Conservation (phyloP, 2,888 invertebrate species). For the Ethmia dodecea region DNA sequence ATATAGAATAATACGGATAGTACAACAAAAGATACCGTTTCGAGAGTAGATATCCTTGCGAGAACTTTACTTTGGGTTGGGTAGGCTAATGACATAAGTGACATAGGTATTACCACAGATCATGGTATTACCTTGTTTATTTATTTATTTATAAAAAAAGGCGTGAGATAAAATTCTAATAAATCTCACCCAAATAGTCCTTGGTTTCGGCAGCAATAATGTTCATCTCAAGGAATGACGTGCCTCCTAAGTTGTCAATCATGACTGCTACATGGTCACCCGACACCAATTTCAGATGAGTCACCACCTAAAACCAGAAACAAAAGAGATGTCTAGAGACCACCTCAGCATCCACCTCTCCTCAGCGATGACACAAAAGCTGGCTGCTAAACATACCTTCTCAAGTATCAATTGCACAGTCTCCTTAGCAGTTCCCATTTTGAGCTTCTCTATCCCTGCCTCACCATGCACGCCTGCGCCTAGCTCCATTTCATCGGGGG, state of each 20-base stretch:
- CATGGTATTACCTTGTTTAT: too few species aligned
- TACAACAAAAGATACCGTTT: too few species aligned
- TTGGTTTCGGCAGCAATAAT: slow-evolving; percentile 82
- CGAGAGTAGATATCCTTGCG: too few species aligned
- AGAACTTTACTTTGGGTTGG: too few species aligned
- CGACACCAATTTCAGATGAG: slow-evolving; percentile 44
- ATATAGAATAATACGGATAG: too few species aligned
- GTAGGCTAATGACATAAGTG: too few species aligned
- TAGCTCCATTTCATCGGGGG: slow-evolving; percentile 81
- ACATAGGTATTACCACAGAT: too few species aligned
- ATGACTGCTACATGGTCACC: slow-evolving; percentile 78
- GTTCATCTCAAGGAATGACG: slow-evolving; percentile 86
- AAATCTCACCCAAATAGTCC: slow-evolving; percentile 76
- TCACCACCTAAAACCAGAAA: slow-evolving; percentile 37
- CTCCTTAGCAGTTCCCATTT: slow-evolving; percentile 64
- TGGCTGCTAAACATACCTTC: slow-evolving; percentile 34
- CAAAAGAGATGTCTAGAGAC: too few species aligned
- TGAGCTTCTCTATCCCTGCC: slow-evolving; percentile 63
- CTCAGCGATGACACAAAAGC: background rate
- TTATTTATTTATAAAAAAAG: too few species aligned
- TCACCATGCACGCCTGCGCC: slow-evolving; percentile 78
- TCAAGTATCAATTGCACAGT: slow-evolving; percentile 66
- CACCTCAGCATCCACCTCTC: too few species aligned
- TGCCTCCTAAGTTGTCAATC: slow-evolving; percentile 88
- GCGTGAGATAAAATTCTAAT: too few species aligned